Evolutionary conservation across 2,113 vertebrate species (phyloP), one percentile per base, ranked within the genome.

Genomic region (Protobothrops mucrosquamatus): DNA sequence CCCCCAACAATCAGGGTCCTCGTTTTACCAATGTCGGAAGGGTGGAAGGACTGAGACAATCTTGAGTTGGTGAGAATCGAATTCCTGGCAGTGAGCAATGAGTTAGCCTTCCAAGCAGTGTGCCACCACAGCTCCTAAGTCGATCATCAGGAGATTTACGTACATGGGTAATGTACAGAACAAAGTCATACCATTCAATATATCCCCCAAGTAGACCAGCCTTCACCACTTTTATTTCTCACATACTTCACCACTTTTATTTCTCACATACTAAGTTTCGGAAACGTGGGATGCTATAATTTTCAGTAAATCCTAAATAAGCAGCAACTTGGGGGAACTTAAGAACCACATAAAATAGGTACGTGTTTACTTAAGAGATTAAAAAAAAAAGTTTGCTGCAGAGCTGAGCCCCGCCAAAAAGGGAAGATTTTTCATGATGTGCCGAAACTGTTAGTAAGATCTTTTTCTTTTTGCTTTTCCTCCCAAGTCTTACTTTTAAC

Each of bases 401-500:
- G 86, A 94, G 94, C 94, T 97, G 97, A 98, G 97, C 97, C 15
- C 15, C 39, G 34, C 18, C 34, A 81, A 98, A 97, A 98, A 95
- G 95, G 74, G 94, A 81, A 96, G 97, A 97, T 96, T 96, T 96
- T 97, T 92, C 97, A 95, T 95, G 91, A 98, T 98, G 97, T 98
- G 96, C 96, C 98, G 96, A 98, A 98, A 97, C 95, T 97, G 97
- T 98, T 96, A 95, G 95, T 97, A 98, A 97, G 97, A 97, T 95
- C 95, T 95, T 96, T 95, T 96, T 97, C 34, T 81, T 81, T 81
- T 22, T 81, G 18, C 74, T 81, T 89, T 97, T 94, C 94, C 97
- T 97, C 96, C 92, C 93, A 97, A 97, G 97, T 97, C 95, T 97
- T 97, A 97, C 97, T 98, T 98, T 98, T 97, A 97, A 97, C 97